Evolutionary conservation across 2,888 invertebrate genomes (phyloP).

Genomic region (Andrena bucephala): DNA sequence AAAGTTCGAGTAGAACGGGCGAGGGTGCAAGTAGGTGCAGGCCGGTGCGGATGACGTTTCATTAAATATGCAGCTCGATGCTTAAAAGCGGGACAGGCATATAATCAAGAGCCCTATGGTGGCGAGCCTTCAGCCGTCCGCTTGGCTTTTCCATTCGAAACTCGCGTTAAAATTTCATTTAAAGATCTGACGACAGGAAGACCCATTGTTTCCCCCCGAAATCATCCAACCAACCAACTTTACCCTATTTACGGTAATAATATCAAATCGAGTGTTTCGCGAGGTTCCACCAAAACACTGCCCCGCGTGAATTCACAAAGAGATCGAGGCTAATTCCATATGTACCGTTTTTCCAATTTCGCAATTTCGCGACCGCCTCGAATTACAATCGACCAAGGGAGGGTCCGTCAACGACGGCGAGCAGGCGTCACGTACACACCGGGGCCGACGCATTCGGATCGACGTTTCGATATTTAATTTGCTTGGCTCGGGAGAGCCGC

Average conservation of each 20-base stretch:
- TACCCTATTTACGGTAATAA: not conserved
- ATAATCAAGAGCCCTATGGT: not conserved
- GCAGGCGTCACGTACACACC: not conserved
- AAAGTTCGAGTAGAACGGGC: conserved; percentile 37
- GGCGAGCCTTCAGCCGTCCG: not conserved
- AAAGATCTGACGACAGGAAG: too few species aligned
- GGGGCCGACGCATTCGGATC: not conserved
- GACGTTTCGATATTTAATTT: conserved; percentile 55
- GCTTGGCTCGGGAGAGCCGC: not conserved
- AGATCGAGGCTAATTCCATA: not conserved
- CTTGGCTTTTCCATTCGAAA: too few species aligned
- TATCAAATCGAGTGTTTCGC: not conserved
- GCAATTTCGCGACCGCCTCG: conserved; percentile 24
- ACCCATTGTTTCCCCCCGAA: not conserved
- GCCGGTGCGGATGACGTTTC: conserved; percentile 47
- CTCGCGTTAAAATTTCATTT: too few species aligned
- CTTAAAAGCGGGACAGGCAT: conserved; percentile 20
- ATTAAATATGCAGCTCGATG: conserved; percentile 49
- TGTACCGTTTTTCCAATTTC: conserved; percentile 2
- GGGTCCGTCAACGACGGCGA: conserved; percentile 5
- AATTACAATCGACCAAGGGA: not conserved
- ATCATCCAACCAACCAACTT: not conserved
- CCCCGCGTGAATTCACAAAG: not conserved
- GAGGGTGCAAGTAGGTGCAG: conserved; percentile 39
- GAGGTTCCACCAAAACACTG: not conserved